phyloP scores from a whole-genome alignment of 2,113 vertebrate genomes.

The Natator depressus region DNA sequence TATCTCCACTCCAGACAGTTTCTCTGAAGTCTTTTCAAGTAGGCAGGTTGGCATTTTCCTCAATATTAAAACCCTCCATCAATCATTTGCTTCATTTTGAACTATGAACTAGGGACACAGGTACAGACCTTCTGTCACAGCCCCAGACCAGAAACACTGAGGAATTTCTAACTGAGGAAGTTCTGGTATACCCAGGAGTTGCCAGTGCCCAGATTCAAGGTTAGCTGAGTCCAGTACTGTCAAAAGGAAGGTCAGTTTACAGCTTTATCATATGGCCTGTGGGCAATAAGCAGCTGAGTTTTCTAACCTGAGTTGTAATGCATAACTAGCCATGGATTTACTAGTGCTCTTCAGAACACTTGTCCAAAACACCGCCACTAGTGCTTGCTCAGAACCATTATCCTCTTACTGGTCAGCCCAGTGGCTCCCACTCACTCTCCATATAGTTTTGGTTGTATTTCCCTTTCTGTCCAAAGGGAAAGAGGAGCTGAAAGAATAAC shows the following conservation, averaged over 20 bases:
- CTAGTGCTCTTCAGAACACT: background rate
- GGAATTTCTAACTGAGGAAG: background rate
- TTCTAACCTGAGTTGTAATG: background rate
- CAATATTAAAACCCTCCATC: background rate
- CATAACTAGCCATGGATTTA: background rate
- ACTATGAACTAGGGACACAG: background rate
- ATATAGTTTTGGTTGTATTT: background rate
- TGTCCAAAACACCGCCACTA: background rate
- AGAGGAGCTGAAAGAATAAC: conserved; percentile 36
- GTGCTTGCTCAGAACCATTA: background rate
- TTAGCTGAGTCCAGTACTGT: fast-evolving
- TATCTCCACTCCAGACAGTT: background rate
- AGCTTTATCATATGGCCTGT: background rate
- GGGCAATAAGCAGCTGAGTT: fast-evolving
- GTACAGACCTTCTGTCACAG: background rate
- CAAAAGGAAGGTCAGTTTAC: fast-evolving
- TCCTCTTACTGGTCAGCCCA: background rate
- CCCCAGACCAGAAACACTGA: too few relatives aligned
- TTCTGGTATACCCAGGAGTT: background rate
- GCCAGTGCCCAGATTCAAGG: background rate
- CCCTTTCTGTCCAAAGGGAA: background rate
- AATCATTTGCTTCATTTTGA: background rate
- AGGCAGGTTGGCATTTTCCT: background rate
- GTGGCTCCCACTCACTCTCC: background rate
- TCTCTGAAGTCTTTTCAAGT: background rate